A percentile compares a stretch with the other conserved stretches of the same genome.
phyloP scores from a whole-genome alignment of 2,797 vertebrate species.

The Prionace glauca region DNA sequence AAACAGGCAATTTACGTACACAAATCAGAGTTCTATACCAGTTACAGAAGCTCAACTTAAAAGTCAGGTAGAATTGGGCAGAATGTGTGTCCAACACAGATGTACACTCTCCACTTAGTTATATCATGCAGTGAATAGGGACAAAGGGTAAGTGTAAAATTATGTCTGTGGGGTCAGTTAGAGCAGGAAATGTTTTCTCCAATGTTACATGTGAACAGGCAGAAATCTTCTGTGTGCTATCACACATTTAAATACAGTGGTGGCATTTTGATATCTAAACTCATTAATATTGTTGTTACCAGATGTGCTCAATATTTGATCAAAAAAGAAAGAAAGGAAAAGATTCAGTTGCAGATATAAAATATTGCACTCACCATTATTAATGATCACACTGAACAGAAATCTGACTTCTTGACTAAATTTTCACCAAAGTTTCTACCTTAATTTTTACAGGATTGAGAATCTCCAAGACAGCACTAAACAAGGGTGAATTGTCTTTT shows the following conservation, averaged over 20 bases:
- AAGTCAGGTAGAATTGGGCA: neutral
- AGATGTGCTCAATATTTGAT: neutral
- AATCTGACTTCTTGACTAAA: neutral
- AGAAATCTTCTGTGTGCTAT: neutral
- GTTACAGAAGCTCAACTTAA: neutral
- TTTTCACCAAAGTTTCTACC: neutral
- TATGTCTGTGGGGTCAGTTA: neutral
- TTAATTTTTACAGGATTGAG: neutral
- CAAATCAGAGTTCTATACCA: no score
- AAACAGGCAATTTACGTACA: no score
- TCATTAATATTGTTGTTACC: neutral
- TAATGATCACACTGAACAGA: neutral
- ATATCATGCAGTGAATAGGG: neutral
- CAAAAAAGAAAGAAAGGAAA: neutral
- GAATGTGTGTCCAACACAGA: neutral
- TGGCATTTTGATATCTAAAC: neutral
- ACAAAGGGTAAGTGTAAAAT: neutral
- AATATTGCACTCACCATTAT: neutral
- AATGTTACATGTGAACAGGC: neutral
- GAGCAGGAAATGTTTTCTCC: neutral
- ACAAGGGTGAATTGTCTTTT: neutral
- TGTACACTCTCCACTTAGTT: neutral
- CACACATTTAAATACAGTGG: neutral
- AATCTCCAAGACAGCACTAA: neutral
- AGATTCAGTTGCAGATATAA: neutral